Base-by-base conservation (phyloP, 64 coral and sea anemone genomes). In the Porites lutea region DNA sequence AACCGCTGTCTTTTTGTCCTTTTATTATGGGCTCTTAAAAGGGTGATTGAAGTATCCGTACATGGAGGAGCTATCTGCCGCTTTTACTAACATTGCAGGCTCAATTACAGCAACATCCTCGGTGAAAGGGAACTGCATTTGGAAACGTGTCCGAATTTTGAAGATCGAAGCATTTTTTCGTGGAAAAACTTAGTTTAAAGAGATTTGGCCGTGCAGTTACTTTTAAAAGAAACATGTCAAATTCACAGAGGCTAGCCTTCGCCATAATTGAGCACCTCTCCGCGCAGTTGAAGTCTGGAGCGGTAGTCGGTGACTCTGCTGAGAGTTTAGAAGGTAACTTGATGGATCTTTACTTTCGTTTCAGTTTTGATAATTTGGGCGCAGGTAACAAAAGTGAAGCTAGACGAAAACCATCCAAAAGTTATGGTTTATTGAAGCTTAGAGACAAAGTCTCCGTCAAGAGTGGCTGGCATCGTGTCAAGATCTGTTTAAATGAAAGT, bases 281-380 rank as follows among this genome's bases (percentile, higher is more conserved):
- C 19, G 68, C 83, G 27, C 68, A 93, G 61, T 60, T 97, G 23
- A 82, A 71, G 11, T 89, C 92, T 61, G 92, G 95, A 19, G 80
- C 79, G 3, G 22, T 94, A 22, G 82, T 70, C 15, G 95, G 95
- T n/a, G 95, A 97, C 18, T 79, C 92, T 14, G 95, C 92, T 19
- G 95, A 97, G 62, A 97, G 91, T 83, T 88, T 97, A 52, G 95
- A 97, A 82, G 95, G 95, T 97, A 14, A 88, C 51, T 58, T 2
- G 70, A 78, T 37, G 27, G 27, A 80, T 60, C 13, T 3, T 43
- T 3, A 45, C 55, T 5, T 10, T 57, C 18, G 13, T 23, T 21
- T 80, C 61, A 80, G 1, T 27, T 44, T 76, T 16, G 10, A 70
- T 3, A 70, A 19, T 70, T 70, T 69, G 3, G 8, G 75, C 27